These are phyloP conservation scores for Oikopleura albicans DNA, from an alignment of 23 tunicate species.

Conservation along the genomic window DNA sequence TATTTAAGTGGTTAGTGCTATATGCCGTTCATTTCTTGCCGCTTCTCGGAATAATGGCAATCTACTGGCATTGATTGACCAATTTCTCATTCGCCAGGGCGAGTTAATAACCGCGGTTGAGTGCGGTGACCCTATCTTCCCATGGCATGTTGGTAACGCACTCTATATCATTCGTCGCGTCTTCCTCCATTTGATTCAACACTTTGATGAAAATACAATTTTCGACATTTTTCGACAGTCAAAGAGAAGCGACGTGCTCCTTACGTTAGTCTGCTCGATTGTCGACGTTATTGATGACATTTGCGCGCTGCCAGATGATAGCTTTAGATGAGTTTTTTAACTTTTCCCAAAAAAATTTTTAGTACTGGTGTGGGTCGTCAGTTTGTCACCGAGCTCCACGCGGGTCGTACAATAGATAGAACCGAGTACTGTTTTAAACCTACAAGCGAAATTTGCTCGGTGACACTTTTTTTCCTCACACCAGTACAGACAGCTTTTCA, in stretches of 20 bases:
- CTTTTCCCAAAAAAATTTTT: no score
- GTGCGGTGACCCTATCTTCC: constrained; percentile 55
- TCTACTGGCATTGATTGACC: constrained; percentile 42
- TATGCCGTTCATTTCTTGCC: constrained; percentile 49
- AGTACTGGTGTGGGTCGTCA: no score
- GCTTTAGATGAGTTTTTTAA: no score
- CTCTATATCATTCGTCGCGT: constrained; percentile 47
- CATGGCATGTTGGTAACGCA: constrained; percentile 67
- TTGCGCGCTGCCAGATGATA: no score
- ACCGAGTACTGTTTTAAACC: no score
- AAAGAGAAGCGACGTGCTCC: constrained; percentile 24
- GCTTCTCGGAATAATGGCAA: constrained; percentile 53
- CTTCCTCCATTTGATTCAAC: constrained; percentile 48
- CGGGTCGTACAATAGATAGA: no score
- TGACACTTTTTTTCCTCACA: no score
- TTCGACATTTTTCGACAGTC: constrained; percentile 59
- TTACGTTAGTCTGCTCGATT: constrained; percentile 22
- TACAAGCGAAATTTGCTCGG: no score
- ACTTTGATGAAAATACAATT: constrained; percentile 66
- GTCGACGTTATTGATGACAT: constrained; percentile 32
- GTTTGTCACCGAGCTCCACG: no score
- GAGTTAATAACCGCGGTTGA: constrained; percentile 65
- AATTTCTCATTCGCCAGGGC: constrained; percentile 36
- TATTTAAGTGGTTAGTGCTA: constrained; percentile 25
- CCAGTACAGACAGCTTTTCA: no score